Percentiles rank a stretch among this genome's conserved stretches.
These are phyloP conservation scores for Lineus longissimus DNA, from an alignment of 1,140 invertebrate species.

Conservation along the genomic window DNA sequence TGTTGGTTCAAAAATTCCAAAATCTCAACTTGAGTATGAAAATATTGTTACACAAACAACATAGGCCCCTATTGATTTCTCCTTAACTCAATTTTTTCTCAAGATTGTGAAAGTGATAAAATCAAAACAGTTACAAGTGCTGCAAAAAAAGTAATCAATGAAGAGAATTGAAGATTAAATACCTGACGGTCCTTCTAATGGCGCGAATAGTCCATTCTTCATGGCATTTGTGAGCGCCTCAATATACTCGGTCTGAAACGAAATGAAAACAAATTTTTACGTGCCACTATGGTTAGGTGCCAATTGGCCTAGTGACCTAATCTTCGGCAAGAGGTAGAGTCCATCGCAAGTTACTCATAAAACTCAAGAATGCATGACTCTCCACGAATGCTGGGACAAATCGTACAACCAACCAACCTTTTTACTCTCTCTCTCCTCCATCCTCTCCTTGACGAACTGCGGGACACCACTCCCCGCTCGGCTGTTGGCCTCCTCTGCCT, in stretches of 20 bases:
- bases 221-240: conserved; percentile 42
- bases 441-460: conserved; percentile 27
- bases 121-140: too few relatives aligned
- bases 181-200: not conserved
- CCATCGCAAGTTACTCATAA: not conserved
- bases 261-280: not conserved
- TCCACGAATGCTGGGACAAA: not conserved
- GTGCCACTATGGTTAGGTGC: too few relatives aligned
- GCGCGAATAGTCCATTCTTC: conserved; percentile 33
- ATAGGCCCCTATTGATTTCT: too few relatives aligned
- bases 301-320: too few relatives aligned
- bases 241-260: conserved; percentile 39
- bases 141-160: too few relatives aligned
- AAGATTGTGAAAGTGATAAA: too few relatives aligned
- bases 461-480: conserved; percentile 29
- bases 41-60: too few relatives aligned
- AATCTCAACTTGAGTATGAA: too few relatives aligned
- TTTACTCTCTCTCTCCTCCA: conserved; percentile 30
- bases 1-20: too few relatives aligned
- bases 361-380: too few relatives aligned
- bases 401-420: not conserved
- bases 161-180: not conserved
- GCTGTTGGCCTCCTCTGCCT: conserved; percentile 33
- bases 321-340: not conserved
- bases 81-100: too few relatives aligned